These are phyloP conservation scores for Irena cyanogastra DNA, from an alignment of 2,113 vertebrate species.

Conservation along the genomic window DNA sequence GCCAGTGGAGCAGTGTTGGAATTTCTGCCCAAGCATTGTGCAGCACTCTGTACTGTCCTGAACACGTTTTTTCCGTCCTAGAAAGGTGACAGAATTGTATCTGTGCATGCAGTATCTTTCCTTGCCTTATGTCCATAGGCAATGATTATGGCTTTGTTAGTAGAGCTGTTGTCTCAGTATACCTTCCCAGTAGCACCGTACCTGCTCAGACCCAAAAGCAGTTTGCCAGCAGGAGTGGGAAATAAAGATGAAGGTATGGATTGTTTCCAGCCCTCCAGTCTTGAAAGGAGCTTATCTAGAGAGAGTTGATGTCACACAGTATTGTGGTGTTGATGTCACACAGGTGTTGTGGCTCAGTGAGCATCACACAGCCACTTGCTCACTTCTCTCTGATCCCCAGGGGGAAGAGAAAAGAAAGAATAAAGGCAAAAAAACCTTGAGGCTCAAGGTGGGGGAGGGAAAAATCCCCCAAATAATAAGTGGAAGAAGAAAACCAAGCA, in stretches of 20 bases:
- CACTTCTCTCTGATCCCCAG: background rate
- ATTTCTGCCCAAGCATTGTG: too few species aligned
- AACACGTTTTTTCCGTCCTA: too few species aligned
- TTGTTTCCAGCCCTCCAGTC: background rate
- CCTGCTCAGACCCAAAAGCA: too few species aligned
- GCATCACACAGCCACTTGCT: background rate
- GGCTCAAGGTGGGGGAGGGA: background rate
- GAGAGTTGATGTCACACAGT: accelerated
- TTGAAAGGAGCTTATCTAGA: background rate
- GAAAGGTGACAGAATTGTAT: too few species aligned
- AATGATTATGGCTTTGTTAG: too few species aligned
- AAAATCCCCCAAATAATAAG: background rate
- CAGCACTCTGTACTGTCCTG: too few species aligned
- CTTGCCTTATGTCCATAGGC: too few species aligned
- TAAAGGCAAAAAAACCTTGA: background rate
- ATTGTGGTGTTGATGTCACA: too few species aligned
- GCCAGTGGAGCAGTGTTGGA: too few species aligned
- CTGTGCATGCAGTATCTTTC: too few species aligned
- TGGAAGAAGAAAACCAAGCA: background rate
- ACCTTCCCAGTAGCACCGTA: background rate
- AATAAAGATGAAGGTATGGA: background rate
- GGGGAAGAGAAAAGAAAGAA: background rate
- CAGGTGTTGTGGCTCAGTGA: background rate
- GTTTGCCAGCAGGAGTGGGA: too few species aligned
- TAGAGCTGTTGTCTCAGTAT: too few species aligned